Evolutionary conservation across 1,140 invertebrate genomes (phyloP), one percentile per base, ranked within the genome.

Genomic region (Zaprionus nigranus): DNA sequence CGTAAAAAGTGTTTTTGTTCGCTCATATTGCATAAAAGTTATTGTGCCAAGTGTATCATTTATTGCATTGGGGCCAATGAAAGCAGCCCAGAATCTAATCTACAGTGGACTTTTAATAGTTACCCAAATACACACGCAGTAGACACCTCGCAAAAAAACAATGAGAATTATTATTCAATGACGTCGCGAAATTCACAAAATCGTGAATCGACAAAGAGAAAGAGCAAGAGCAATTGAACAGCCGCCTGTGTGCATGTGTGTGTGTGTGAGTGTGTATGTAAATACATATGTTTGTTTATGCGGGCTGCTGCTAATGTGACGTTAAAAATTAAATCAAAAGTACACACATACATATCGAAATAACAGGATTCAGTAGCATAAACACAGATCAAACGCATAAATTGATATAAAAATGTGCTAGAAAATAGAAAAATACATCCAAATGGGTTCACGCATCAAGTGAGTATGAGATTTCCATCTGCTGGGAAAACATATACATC

Each of bases 391-490:
- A 74, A 51, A 76, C 58, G 75, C 24, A 68, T 59, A 20, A 53
- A 56, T 61, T 67, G 49, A 73, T 61, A 63, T 28, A 85, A 90
- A 79, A 73, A 90, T 90, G 85, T 90, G 81, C 78, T 90, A 90
- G 66, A 68, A 62, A 63, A 11, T 40, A 65, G 56, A 1, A 43
- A 51, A 66, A 54, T 13, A 66, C 56, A 63, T 71, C 53, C 73
- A 85, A 82, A 91, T 91, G 88, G 90, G 84, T 82, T 91, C 88
- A 57, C 88, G 90, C 70, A 91, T 91, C 69, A 91, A 91, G 90
- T 91, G 68, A 91, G 90, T 91, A 90, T 83, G 43, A 66, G 70
- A 77, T 66, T 75, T 59, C n/a, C 75, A 71, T 40, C 69, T 59
- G 57, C 51, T 40, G 72, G 68, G 63, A 58, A 43, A 69, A 57